These are phyloP conservation scores for Furcula furcula DNA, from an alignment of 2,888 invertebrate species.

Conservation along the genomic window DNA sequence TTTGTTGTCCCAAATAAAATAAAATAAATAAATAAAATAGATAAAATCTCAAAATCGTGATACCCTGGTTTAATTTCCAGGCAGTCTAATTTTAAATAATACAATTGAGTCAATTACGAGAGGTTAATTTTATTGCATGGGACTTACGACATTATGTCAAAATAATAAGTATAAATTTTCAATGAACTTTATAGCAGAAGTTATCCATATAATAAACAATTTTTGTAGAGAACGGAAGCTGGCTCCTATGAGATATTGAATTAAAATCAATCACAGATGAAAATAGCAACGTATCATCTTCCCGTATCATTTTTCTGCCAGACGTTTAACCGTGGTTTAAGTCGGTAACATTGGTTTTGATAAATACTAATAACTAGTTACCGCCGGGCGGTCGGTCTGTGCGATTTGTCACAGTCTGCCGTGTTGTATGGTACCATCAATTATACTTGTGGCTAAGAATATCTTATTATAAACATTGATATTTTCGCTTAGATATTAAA, in stretches of 20 bases:
- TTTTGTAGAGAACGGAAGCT: no score
- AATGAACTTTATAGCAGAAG: no score
- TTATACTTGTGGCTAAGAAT: conserved; percentile 7
- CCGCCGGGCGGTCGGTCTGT: conserved; percentile 26
- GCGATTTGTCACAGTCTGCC: conserved; percentile 41
- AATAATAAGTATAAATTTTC: no score
- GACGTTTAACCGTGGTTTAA: conserved; percentile 43
- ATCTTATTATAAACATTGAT: conserved; percentile 8
- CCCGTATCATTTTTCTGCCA: conserved; percentile 49
- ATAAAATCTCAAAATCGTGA: no score
- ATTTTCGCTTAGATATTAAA: not conserved
- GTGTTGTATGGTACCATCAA: conserved; percentile 22
- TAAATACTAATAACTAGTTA: conserved; percentile 62
- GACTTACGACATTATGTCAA: no score
- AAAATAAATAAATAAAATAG: no score
- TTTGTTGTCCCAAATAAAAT: no score
- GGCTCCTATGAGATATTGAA: not conserved
- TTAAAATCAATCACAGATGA: not conserved
- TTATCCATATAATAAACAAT: no score
- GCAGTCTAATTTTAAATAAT: no score
- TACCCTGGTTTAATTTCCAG: no score
- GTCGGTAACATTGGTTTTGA: conserved; percentile 49
- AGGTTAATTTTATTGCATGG: no score
- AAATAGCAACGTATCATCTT: conserved; percentile 28
- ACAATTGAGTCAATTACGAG: no score